Evolutionary conservation across 2,113 vertebrate genomes (phyloP).

Genomic region (Oenanthe oenanthe): DNA sequence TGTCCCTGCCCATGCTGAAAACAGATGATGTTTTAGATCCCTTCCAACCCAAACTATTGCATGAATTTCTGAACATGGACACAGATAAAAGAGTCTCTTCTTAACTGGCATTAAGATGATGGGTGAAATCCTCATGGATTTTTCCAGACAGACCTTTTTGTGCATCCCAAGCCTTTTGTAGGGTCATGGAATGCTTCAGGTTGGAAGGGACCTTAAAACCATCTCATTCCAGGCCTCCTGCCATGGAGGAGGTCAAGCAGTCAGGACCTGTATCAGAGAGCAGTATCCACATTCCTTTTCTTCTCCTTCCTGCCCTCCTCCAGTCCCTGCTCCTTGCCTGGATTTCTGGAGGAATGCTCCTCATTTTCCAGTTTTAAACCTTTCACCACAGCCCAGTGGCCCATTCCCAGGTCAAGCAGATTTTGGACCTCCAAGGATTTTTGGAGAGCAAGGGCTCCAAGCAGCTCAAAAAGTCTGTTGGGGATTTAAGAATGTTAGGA

Average conservation of each 20-base stretch:
- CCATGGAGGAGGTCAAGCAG: fast-evolving
- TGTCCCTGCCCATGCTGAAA: not conserved
- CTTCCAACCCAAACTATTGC: not conserved
- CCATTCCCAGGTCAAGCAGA: not conserved
- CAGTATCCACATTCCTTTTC: fast-evolving
- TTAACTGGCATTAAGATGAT: not conserved
- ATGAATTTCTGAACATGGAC: not conserved
- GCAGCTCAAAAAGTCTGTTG: not conserved
- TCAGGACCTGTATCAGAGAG: not conserved
- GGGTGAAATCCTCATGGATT: not conserved
- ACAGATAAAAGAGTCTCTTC: not conserved
- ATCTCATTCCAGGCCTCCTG: not conserved
- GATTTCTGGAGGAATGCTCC: not conserved
- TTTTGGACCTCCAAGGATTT: not conserved
- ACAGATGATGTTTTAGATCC: no score
- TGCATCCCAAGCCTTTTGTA: not conserved
- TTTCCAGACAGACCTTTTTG: not conserved
- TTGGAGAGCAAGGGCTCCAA: not conserved
- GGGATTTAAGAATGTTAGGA: not conserved
- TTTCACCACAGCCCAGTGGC: not conserved
- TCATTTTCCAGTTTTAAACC: not conserved
- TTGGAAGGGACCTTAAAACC: not conserved
- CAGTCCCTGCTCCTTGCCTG: not conserved
- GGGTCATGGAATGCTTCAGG: not conserved
- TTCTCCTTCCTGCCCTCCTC: not conserved